Percentiles rank a stretch among this genome's conserved stretches.
Conservation (phyloP, 2,113 vertebrate species). For the Tautogolabrus adspersus region DNA sequence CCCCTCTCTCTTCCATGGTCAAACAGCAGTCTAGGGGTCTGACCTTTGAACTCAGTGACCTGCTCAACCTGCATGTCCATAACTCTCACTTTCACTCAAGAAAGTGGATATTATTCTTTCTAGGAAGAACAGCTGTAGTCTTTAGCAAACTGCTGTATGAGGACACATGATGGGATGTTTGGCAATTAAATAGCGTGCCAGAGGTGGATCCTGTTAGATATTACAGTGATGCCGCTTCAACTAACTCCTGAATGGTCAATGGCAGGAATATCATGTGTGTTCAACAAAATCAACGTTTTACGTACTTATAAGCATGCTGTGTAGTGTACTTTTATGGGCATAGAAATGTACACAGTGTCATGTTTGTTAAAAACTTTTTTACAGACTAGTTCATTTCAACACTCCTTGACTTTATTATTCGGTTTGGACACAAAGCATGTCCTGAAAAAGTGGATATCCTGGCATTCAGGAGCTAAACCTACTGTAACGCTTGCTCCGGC, state of each 20-base stretch:
- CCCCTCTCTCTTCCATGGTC: slow-evolving; percentile 42
- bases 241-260: slow-evolving; percentile 17
- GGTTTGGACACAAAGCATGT: too few species aligned
- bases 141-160: background rate
- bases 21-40: slow-evolving; percentile 47
- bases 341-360: too few species aligned
- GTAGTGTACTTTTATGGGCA: too few species aligned
- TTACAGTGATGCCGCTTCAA: slow-evolving; percentile 38
- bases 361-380: too few species aligned
- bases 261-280: slow-evolving; percentile 8
- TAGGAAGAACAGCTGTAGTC: background rate
- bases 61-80: slow-evolving; percentile 19
- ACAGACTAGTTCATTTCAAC: too few species aligned
- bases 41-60: slow-evolving; percentile 69
- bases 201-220: slow-evolving; percentile 52
- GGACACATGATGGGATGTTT: background rate
- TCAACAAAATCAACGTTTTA: background rate
- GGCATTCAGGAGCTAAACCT: too few species aligned
- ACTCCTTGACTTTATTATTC: too few species aligned
- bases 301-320: background rate
- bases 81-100: slow-evolving; percentile 44
- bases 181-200: slow-evolving; percentile 1
- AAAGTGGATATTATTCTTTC: slow-evolving; percentile 21
- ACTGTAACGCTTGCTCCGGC: too few species aligned
- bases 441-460: too few species aligned